Evolutionary conservation across 2,113 vertebrate genomes (phyloP).

Genomic region (Canis aureus): DNA sequence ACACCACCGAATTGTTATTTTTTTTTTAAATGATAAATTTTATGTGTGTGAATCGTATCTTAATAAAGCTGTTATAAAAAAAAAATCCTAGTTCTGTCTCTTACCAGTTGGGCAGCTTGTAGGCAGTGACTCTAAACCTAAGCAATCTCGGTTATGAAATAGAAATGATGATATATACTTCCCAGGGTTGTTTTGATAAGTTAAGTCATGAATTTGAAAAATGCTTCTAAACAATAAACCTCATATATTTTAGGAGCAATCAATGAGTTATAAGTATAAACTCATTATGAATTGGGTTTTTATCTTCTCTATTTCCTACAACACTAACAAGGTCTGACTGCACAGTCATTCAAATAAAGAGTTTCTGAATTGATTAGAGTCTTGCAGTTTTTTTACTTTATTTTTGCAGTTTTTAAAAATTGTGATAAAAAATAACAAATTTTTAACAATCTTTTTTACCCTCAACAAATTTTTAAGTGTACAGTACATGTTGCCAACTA

Average conservation of each 20-base stretch:
- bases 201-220: conserved; percentile 9
- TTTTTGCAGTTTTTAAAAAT: too few relatives aligned
- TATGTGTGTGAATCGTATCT: background rate
- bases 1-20: background rate
- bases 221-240: background rate
- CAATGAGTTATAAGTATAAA: background rate
- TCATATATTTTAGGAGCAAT: background rate
- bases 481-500: background rate
- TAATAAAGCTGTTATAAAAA: background rate
- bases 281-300: conserved; percentile 8
- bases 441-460: background rate
- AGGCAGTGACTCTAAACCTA: background rate
- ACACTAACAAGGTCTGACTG: background rate
- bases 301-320: background rate
- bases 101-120: background rate
- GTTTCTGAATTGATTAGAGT: background rate
- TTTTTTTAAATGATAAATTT: background rate
- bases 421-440: background rate
- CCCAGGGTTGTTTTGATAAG: conserved; percentile 18
- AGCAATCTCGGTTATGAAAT: background rate
- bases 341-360: background rate
- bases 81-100: conserved; percentile 18
- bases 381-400: background rate
- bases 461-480: background rate
- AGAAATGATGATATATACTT: background rate